These are phyloP conservation scores for Apantesis nais DNA, from an alignment of 2,888 invertebrate genomes.

Conservation along the genomic window DNA sequence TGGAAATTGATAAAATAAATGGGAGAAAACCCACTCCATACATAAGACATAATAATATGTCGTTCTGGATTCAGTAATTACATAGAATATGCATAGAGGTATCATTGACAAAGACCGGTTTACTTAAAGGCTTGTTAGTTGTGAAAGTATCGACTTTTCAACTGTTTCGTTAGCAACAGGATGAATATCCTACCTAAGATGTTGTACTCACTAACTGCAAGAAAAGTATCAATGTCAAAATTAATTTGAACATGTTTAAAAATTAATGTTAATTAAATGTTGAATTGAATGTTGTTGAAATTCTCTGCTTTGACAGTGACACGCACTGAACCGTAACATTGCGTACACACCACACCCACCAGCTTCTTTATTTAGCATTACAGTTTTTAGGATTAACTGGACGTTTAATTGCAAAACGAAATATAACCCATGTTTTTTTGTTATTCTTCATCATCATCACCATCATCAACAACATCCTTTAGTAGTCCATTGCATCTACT, in stretches of 20 bases:
- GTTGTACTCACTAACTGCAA: neutral
- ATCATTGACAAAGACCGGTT: neutral
- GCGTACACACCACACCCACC: conserved; percentile 9
- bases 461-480: too few species aligned
- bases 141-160: conserved; percentile 6
- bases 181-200: neutral
- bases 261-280: neutral
- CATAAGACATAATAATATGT: conserved; percentile 1
- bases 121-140: conserved; percentile 5
- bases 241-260: neutral
- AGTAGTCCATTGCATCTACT: too few species aligned
- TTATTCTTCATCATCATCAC: too few species aligned
- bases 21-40: neutral
- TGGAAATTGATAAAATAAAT: conserved; percentile 9
- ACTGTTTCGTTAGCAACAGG: neutral
- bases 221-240: neutral
- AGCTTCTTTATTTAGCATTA: too few species aligned
- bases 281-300: too few species aligned
- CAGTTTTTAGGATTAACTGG: too few species aligned
- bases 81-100: neutral
- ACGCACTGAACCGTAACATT: conserved; percentile 24
- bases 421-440: too few species aligned
- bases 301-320: conserved; percentile 14
- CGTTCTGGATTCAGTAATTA: neutral
- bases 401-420: too few species aligned